These are phyloP conservation scores for Periophthalmus modestus DNA, from an alignment of 2,113 vertebrate species.

Conservation along the genomic window DNA sequence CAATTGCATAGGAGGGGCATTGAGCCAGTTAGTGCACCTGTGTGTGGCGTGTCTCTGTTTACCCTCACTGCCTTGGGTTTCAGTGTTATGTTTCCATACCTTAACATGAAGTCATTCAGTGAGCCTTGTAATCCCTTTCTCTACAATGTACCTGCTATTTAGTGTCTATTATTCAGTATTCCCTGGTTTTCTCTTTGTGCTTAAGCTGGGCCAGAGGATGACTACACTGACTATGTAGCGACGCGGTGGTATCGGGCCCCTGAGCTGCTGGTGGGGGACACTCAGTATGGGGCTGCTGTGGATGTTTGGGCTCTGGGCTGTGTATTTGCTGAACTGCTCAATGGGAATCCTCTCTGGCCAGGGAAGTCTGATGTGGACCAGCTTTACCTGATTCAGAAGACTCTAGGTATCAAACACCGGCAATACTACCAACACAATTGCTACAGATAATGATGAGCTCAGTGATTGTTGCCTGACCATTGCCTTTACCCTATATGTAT, in stretches of 20 bases:
- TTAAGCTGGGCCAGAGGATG: slow-evolving; percentile 89
- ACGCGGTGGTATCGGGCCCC: slow-evolving; percentile 96
- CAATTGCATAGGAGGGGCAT: slow-evolving; percentile 15
- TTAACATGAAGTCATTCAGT: slow-evolving; percentile 56
- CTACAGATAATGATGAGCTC: too few relatives aligned
- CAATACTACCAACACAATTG: background rate
- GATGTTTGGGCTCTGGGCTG: slow-evolving; percentile 97
- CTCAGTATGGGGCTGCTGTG: slow-evolving; percentile 90
- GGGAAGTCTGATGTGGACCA: slow-evolving; percentile 94
- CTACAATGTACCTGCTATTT: slow-evolving; percentile 41
- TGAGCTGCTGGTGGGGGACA: slow-evolving; percentile 94
- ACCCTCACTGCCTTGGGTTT: slow-evolving; percentile 56
- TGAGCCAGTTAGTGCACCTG: slow-evolving; percentile 43
- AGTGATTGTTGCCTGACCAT: too few relatives aligned
- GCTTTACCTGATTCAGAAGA: slow-evolving; percentile 90
- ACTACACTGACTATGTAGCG: slow-evolving; percentile 96
- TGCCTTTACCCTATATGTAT: too few relatives aligned
- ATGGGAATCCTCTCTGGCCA: slow-evolving; percentile 89
- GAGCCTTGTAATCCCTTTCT: slow-evolving; percentile 63
- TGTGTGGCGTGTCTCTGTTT: slow-evolving; percentile 58
- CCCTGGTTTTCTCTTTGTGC: slow-evolving; percentile 18
- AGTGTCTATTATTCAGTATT: slow-evolving; percentile 42
- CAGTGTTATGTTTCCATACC: slow-evolving; percentile 64
- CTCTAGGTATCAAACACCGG: slow-evolving; percentile 79
- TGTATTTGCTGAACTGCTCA: slow-evolving; percentile 91